Base-by-base conservation (phyloP, 2,888 invertebrate species). In the Scelioninae gen. 2 region DNA sequence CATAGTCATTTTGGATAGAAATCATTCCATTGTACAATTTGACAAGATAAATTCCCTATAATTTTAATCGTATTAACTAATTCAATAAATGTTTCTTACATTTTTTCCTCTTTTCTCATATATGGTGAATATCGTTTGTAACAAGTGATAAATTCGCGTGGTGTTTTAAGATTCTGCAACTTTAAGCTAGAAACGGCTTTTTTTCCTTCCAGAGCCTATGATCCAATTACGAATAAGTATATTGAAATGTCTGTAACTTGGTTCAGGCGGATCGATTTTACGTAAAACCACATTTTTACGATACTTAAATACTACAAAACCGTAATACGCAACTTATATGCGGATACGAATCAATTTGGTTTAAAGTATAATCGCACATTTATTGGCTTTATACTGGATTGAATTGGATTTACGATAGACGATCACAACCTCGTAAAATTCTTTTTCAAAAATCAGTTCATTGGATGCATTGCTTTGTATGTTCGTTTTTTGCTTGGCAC, bases 341-440 rank as follows among this genome's bases (percentile, higher is more conserved):
- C 63, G 63, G 63, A 64, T 53, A 41, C 63, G 63, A 64, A 53
- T 64, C 63, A 52, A 64, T 64, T 64, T 53, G 63, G 35, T 64
- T 64, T 52, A 52, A 64, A 45, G 63, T 64, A 64, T 64, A 64
- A 53, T 52, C 63, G 53, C 45, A 64, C 63, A 53, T 53, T 64
- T 64, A 64, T 64, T 64, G 63, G 52, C 63, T 64, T 64, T 64
- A 35, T 53, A 45, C 53, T 31, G 63, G 53, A 64, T 64, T 53
- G 63, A 64, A 52, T 53, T 52, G 53, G 43, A 64, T 64, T 64
- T 64, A 64, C 52, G 28, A 13, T 18, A 41, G 41, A 41, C 41
- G 50, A 63, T 63, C 50, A 33, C 63, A 43, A 52, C 39, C 41
- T 41, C 45, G 52, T 53, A 53, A 64, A 64, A 52, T 43, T 64